Percentiles rank a stretch among this genome's conserved stretches.
Evolutionary conservation across 2,113 vertebrate genomes (phyloP).

Genomic region (Phasianus colchicus): DNA sequence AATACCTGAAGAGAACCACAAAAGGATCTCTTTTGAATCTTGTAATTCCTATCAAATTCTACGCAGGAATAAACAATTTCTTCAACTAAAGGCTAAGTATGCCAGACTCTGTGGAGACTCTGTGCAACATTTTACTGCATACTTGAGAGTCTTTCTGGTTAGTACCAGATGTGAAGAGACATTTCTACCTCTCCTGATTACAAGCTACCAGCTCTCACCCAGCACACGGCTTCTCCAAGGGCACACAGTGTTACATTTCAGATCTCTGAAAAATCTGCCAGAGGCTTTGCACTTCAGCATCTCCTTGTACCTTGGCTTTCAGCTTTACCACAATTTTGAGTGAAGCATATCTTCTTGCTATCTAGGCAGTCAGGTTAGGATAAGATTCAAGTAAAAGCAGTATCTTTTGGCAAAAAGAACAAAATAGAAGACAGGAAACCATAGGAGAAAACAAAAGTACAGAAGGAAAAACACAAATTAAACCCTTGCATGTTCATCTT

Average conservation of each 20-base stretch:
- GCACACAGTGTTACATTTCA: neutral
- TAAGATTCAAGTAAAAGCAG: neutral
- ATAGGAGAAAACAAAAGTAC: neutral
- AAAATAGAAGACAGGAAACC: neutral
- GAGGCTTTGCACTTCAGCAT: neutral
- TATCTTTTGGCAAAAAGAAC: neutral
- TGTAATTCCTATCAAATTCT: neutral
- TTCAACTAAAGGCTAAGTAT: neutral
- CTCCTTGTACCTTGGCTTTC: neutral
- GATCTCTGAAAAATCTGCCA: neutral
- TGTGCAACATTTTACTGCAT: neutral
- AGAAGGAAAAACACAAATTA: neutral
- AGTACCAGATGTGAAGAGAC: neutral
- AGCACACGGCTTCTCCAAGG: neutral
- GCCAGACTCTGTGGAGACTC: neutral
- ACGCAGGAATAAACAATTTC: neutral
- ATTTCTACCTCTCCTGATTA: neutral
- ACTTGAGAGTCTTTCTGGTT: neutral
- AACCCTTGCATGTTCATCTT: fast-evolving
- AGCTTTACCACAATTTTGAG: neutral
- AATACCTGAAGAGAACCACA: neutral
- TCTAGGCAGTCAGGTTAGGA: neutral
- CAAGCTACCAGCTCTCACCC: neutral
- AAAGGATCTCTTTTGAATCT: neutral
- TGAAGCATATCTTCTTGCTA: neutral